Conservation (phyloP, 2,113 vertebrate species). For the Scortum barcoo region DNA sequence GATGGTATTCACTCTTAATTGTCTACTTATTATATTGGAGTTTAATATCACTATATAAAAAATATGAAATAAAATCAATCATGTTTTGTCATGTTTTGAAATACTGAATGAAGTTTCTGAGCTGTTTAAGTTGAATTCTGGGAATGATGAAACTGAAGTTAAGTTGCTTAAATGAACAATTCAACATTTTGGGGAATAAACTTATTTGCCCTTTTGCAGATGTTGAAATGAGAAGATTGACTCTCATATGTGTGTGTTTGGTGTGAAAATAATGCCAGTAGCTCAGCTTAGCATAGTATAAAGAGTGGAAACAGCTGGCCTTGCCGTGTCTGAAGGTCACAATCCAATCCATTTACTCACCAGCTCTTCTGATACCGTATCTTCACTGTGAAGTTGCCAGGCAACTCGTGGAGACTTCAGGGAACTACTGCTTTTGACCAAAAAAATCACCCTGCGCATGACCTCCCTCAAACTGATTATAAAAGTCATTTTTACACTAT, state of each 20-base stretch:
- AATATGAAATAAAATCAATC: not conserved
- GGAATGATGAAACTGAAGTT: not conserved
- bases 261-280: not conserved
- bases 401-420: not conserved
- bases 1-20: not conserved
- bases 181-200: not conserved
- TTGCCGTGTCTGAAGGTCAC: not conserved
- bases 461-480: accelerated
- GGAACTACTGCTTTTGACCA: not conserved
- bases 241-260: not conserved
- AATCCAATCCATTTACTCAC: not conserved
- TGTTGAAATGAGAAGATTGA: not conserved
- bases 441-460: not conserved
- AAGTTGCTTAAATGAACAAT: not conserved
- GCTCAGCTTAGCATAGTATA: not conserved
- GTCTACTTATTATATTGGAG: not conserved
- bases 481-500: not conserved
- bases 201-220: not conserved
- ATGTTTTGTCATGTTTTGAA: too few species aligned
- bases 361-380: not conserved
- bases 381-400: not conserved
- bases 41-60: not conserved
- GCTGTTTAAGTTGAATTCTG: not conserved
- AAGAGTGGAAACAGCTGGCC: not conserved
- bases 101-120: not conserved